phyloP scores from a whole-genome alignment of 2,113 vertebrate genomes.

The Sterrhoptilus dennistouni region DNA sequence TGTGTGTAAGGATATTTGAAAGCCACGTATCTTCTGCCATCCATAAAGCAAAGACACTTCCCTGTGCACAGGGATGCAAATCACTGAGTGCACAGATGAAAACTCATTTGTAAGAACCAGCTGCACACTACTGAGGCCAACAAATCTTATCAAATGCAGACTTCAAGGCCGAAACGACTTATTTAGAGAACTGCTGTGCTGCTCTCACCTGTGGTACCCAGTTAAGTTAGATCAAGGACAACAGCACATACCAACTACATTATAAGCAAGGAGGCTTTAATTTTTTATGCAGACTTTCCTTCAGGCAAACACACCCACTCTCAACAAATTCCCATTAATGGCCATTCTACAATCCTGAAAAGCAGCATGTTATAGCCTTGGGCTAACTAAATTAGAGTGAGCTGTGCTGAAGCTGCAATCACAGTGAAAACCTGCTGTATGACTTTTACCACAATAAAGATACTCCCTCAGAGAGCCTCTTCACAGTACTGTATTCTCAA shows the following conservation, averaged over 20 bases:
- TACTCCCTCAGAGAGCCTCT: neutral
- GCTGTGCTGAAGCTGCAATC: neutral
- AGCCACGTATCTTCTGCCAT: neutral
- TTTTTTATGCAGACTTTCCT: neutral
- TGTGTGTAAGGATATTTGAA: neutral
- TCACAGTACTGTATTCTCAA: fast-evolving
- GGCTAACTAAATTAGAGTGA: neutral
- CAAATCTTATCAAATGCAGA: neutral
- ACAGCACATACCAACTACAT: neutral
- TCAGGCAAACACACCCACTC: neutral
- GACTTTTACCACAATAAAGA: neutral
- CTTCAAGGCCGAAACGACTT: neutral
- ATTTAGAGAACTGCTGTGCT: neutral
- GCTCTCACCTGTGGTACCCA: neutral
- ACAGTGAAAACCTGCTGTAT: neutral
- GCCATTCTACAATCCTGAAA: neutral
- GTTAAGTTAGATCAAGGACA: neutral
- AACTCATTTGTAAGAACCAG: neutral
- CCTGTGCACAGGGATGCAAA: neutral
- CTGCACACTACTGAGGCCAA: neutral
- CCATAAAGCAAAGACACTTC: neutral
- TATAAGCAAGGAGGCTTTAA: neutral
- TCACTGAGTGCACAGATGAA: neutral
- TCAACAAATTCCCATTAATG: neutral
- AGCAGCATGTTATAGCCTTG: neutral